Evolutionary conservation across 1,140 invertebrate species (phyloP).

Genomic region (Drosophila kanapiae): DNA sequence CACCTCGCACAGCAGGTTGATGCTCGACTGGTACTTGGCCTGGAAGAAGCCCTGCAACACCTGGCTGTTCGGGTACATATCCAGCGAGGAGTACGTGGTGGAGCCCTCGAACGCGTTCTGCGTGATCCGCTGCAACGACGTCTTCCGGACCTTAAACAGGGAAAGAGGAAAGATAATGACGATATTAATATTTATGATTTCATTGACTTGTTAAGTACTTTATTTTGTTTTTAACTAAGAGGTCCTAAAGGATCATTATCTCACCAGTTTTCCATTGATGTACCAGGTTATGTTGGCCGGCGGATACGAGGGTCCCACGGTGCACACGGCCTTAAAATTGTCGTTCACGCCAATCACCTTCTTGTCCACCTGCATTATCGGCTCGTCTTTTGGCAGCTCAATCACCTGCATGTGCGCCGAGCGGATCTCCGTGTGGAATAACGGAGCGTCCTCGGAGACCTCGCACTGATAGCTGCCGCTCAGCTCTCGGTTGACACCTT

Average conservation of each 20-base stretch:
- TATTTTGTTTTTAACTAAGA: neutral
- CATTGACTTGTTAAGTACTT: neutral
- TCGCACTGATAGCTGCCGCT: constrained; percentile 90
- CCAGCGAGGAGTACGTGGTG: constrained; percentile 75
- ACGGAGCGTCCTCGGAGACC: constrained; percentile 90
- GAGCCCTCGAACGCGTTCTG: constrained; percentile 80
- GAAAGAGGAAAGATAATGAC: neutral
- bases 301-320: constrained; percentile 87
- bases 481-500: constrained; percentile 88
- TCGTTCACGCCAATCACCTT: constrained; percentile 80
- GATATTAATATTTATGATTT: neutral
- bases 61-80: constrained; percentile 80
- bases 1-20: constrained; percentile 79
- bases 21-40: constrained; percentile 78
- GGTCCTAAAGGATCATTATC: neutral
- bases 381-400: constrained; percentile 83
- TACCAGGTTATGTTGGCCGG: constrained; percentile 90
- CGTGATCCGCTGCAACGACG: constrained; percentile 79
- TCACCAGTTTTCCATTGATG: constrained; percentile 89
- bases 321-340: constrained; percentile 86
- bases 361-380: constrained; percentile 83
- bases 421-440: constrained; percentile 90
- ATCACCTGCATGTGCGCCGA: constrained; percentile 89
- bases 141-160: constrained; percentile 67
- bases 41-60: constrained; percentile 82